Base-by-base conservation (phyloP, 2,888 invertebrate species). In the Molorchus minor region DNA sequence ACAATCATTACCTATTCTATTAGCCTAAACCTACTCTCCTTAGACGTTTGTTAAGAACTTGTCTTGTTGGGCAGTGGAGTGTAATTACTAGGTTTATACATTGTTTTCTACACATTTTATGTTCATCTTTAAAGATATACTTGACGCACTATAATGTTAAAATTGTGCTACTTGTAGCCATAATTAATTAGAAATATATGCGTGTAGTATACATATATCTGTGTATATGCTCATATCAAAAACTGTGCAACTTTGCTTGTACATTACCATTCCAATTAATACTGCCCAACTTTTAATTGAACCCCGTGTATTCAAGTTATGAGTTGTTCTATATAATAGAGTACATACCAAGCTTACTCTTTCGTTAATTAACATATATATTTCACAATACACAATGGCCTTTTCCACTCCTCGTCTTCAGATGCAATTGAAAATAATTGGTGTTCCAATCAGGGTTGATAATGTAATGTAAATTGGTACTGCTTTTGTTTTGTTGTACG, bases 351-450 rank as follows among this genome's bases (percentile, higher is more conserved):
- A n/a, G n/a, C n/a, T n/a, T n/a, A n/a, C 25, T 25, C 25, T 25
- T 25, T 25, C 8, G 8, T 25, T 25, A 25, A 25, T 25, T 49
- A 49, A 49, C 36, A 49, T 25, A 49, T n/a, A n/a, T n/a, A n/a
- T n/a, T 49, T 38, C 33, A 16, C 16, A 15, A 25, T 33, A 49
- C 36, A 36, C 35, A 47, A 29, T 13, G 16, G 38, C 36, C 25
- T 38, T 49, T 49, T 49, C 4, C 38, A 21, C 13, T 49, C 49
- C 38, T 49, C 21, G 36, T 38, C 36, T 25, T 5, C 16, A 20
- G n/a, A n/a, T 13, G 49, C 16, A 49, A 49, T 38, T 25, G 25
- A 49, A n/a, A 21, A 38, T 49, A 21, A 49, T 49, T 49, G 36
- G 35, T 25, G 10, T 49, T 49, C 29, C 13, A 38, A n/a, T 38